A percentile compares a stretch with the other conserved stretches of the same genome.
phyloP scores from a whole-genome alignment of 2,888 invertebrate species.

The Volucella bombylans region DNA sequence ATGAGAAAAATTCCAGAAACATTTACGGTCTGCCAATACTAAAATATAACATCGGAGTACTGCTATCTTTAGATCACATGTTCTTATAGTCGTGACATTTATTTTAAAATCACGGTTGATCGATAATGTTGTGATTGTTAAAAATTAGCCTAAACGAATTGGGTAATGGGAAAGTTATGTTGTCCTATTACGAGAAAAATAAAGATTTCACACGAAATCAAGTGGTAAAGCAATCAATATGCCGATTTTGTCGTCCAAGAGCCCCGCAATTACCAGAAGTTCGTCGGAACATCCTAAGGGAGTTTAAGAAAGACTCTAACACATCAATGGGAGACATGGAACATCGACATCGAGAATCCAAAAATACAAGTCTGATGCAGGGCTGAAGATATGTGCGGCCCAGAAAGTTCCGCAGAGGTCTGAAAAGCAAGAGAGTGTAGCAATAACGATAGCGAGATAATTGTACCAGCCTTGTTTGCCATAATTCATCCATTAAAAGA shows the following conservation, averaged over 20 bases:
- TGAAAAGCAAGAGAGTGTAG: too few relatives aligned
- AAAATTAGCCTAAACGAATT: background rate
- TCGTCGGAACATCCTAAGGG: background rate
- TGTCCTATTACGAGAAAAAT: background rate
- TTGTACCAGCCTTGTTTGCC: too few relatives aligned
- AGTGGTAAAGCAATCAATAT: background rate
- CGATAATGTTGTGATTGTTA: constrained; percentile 3
- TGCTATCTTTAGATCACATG: background rate
- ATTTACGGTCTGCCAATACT: constrained; percentile 3
- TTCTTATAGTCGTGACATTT: constrained; percentile 4
- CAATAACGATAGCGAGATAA: too few relatives aligned
- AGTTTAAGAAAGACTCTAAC: background rate
- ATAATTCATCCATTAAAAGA: too few relatives aligned
- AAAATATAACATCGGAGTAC: constrained; percentile 11
- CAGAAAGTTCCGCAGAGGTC: too few relatives aligned
- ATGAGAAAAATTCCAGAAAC: constrained; percentile 15
- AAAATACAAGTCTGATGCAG: too few relatives aligned
- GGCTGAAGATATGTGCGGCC: too few relatives aligned
- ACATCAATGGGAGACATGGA: background rate
- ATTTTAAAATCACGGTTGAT: background rate
- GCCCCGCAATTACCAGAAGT: background rate
- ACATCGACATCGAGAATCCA: background rate
- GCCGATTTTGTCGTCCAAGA: background rate
- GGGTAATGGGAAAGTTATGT: background rate
- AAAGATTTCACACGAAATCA: background rate